phyloP scores from a whole-genome alignment of 2,113 vertebrate genomes.

The Phyllostomus discolor region DNA sequence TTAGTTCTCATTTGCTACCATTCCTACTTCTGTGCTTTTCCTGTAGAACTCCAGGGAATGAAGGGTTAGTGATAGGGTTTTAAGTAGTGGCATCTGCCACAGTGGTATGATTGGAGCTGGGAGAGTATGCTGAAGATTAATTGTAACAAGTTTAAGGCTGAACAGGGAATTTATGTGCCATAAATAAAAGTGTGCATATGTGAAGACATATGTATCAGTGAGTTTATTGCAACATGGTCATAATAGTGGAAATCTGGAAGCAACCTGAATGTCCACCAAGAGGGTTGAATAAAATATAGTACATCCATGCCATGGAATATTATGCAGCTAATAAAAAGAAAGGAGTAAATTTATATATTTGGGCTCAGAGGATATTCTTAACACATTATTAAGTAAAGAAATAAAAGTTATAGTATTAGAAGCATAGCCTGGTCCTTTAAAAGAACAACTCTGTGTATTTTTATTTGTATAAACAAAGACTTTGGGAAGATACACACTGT shows the following conservation, averaged over 20 bases:
- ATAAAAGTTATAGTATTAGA: background rate
- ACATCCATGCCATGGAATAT: slow-evolving; percentile 44
- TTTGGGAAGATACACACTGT: background rate
- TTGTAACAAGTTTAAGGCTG: slow-evolving; percentile 25
- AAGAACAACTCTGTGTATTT: background rate
- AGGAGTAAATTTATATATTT: background rate
- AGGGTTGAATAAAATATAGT: slow-evolving; percentile 54
- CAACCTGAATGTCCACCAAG: background rate
- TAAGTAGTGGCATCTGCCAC: slow-evolving; percentile 11
- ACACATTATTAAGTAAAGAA: background rate
- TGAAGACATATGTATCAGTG: slow-evolving; percentile 32
- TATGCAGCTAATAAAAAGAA: slow-evolving; percentile 58
- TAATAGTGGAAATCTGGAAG: slow-evolving; percentile 49
- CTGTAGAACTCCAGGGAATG: background rate
- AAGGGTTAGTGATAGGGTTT: background rate
- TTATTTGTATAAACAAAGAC: background rate
- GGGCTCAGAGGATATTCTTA: background rate
- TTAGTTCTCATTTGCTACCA: background rate
- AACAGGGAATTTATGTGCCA: slow-evolving; percentile 42
- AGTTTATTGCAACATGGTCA: slow-evolving; percentile 54
- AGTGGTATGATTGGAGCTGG: background rate
- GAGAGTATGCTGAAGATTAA: slow-evolving; percentile 32
- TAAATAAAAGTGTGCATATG: slow-evolving; percentile 51
- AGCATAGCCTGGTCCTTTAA: background rate
- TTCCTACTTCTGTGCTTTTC: background rate